Base-by-base conservation (phyloP, 2,113 vertebrate genomes). In the Pitta sordida region DNA sequence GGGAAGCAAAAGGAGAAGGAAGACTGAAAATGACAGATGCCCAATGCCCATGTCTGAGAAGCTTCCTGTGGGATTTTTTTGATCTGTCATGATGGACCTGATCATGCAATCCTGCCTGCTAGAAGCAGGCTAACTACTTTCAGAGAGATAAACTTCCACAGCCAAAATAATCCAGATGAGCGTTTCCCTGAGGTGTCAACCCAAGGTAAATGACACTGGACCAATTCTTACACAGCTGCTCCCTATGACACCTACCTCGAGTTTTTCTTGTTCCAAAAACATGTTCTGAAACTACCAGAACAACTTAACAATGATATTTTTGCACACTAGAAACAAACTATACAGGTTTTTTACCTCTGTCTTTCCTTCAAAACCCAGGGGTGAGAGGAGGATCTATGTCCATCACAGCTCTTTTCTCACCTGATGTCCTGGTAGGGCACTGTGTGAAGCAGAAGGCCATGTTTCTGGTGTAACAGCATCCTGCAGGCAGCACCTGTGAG, bases 321-420 rank as follows among this genome's bases (percentile, higher is more conserved):
- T 65, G 32, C 39, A 27, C 17, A 46, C 30, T 27, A 29, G 49
- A 37, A 88, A 79, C 15, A 49, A 83, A 20, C 10, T 29, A 59
- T 32, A 17, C 7, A 11, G 20, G 53, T 91, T 36, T 84, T n/a
- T 70, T 23, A 56, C 16, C 30, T 16, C 10, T 15, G 36, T 15
- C 55, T 75, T 90, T 88, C 39, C 43, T 81, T 49, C 44, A 36
- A 86, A 81, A 64, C 24, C n/a, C 74, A 73, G 20, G 8, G 29
- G 41, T 51, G 32, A 63, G 37, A 26, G n/a, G 9, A 67, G n/a
- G 24, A 82, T 44, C 41, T 74, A 21, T 16, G 58, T 26, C 15
- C 30, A 77, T 32, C 0, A 0, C 30, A 67, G 56, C 14, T 39
- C 23, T 49, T 15, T 62, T 58, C 37, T n/a, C 10, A 1, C 1